Conservation (phyloP, 2,888 invertebrate genomes). For the Drosophila meridiana region DNA sequence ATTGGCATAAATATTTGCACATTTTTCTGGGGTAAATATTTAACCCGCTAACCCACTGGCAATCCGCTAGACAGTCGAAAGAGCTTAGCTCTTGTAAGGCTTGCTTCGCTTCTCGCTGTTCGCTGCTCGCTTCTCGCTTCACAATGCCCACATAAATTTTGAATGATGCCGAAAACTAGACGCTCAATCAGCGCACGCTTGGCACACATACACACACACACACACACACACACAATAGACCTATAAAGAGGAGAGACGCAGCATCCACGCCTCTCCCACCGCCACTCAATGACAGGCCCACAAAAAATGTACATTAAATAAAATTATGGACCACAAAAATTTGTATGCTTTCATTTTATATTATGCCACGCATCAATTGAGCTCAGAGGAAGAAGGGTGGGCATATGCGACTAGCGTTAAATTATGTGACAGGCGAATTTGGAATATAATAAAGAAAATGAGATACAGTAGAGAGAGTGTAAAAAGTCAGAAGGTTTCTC, state of each 20-base stretch:
- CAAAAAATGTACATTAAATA: constrained; percentile 25
- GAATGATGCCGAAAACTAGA: not conserved
- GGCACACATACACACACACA: not conserved
- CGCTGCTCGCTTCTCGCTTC: constrained; percentile 4
- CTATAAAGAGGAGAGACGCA: constrained; percentile 4
- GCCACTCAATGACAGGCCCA: constrained; percentile 13
- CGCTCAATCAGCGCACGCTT: not conserved
- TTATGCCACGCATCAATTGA: constrained; percentile 5
- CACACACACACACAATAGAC: constrained; percentile 12
- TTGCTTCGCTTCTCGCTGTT: not conserved
- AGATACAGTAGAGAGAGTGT: too few relatives aligned
- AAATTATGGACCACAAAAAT: constrained; percentile 41
- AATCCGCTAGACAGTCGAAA: not conserved
- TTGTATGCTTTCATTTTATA: constrained; percentile 21
- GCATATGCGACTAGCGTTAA: not conserved
- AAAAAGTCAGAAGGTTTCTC: not conserved
- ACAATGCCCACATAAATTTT: not conserved
- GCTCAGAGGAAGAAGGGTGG: not conserved
- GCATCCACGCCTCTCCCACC: not conserved
- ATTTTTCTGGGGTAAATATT: constrained; percentile 6
- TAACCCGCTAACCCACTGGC: not conserved
- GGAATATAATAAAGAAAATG: not conserved
- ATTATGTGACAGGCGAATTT: not conserved
- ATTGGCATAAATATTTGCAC: constrained; percentile 9
- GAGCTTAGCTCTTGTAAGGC: not conserved